Evolutionary conservation across 2,113 vertebrate genomes (phyloP).

Genomic region (Toxostoma redivivum): DNA sequence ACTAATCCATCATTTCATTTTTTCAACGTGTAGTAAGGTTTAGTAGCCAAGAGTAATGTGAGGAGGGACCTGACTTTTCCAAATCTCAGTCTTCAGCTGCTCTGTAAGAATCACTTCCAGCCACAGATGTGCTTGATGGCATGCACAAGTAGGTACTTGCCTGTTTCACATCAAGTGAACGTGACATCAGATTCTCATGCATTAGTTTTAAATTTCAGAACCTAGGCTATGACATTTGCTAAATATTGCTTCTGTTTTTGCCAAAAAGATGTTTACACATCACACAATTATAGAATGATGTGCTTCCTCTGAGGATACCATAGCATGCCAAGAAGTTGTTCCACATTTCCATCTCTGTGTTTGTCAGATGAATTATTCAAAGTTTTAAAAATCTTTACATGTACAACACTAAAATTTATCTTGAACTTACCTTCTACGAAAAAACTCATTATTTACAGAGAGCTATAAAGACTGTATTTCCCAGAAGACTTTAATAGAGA

Average conservation of each 20-base stretch:
- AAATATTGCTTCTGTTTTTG: background rate
- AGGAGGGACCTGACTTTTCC: background rate
- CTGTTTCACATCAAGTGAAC: background rate
- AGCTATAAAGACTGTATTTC: background rate
- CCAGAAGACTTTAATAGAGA: background rate
- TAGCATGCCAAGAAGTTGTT: background rate
- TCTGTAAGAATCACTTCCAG: background rate
- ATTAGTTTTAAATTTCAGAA: background rate
- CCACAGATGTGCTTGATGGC: background rate
- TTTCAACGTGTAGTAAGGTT: background rate
- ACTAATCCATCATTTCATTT: conserved; percentile 19
- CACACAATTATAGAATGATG: background rate
- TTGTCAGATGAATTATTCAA: background rate
- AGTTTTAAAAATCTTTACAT: background rate
- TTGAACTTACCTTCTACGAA: background rate
- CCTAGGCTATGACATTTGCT: background rate
- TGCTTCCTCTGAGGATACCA: background rate
- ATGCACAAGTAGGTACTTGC: background rate
- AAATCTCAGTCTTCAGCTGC: background rate
- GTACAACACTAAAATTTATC: background rate
- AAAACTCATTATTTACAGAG: background rate
- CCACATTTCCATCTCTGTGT: background rate
- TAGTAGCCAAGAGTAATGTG: background rate
- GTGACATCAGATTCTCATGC: background rate
- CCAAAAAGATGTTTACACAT: background rate